Evolutionary conservation across 1,140 invertebrate species (phyloP).

Genomic region (Sitophilus oryzae): DNA sequence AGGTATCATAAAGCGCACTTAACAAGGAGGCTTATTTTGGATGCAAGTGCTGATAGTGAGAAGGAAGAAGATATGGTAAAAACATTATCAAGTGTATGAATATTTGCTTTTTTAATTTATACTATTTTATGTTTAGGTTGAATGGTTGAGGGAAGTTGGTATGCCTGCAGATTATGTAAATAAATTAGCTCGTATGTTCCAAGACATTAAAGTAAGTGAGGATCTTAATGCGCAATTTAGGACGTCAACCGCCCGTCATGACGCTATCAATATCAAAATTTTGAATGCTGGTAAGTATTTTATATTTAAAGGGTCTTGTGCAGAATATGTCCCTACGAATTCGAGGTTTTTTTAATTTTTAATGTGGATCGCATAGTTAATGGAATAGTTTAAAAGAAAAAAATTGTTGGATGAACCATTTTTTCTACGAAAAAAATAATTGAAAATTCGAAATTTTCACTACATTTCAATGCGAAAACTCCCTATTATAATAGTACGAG

Average conservation of each 20-base stretch:
- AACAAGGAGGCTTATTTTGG: constrained; percentile 84
- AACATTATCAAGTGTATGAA: not conserved
- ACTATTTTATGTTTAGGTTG: constrained; percentile 48
- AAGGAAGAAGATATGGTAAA: constrained; percentile 96
- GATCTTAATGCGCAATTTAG: constrained; percentile 81
- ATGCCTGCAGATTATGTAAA: constrained; percentile 99
- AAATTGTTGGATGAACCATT: no score
- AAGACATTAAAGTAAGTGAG: constrained; percentile 98
- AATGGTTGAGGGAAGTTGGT: constrained; percentile 89
- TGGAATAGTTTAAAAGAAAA: no score
- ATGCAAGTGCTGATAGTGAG: constrained; percentile 95
- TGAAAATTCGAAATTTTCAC: no score
- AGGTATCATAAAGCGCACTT: constrained; percentile 98
- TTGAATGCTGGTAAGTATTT: constrained; percentile 80
- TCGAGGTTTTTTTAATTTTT: no score
- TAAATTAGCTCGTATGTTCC: constrained; percentile 94
- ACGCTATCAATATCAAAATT: constrained; percentile 86
- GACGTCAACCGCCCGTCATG: constrained; percentile 59
- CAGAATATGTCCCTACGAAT: no score
- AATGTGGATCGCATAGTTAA: no score
- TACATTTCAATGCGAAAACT: no score
- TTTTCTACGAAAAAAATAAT: no score
- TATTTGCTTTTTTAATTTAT: not conserved
- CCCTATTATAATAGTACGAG: no score
- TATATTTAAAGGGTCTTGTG: no score